These are phyloP conservation scores for Dryocosmus kuriphilus DNA, from an alignment of 2,888 invertebrate species.

Conservation along the genomic window DNA sequence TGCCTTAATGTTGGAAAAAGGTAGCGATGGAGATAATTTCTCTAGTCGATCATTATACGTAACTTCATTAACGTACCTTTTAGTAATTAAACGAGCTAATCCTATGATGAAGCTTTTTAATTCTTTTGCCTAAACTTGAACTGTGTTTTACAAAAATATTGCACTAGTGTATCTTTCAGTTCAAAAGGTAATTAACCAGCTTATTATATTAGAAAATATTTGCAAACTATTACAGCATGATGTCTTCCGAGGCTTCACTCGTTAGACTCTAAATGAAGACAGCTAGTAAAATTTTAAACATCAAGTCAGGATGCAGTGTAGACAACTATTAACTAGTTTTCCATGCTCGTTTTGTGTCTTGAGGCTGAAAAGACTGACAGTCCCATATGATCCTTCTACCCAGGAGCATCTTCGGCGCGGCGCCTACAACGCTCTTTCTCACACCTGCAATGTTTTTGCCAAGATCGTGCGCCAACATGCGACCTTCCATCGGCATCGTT, in stretches of 20 bases:
- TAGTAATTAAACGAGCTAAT: no score
- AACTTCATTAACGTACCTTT: conserved; percentile 5
- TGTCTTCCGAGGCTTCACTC: neutral
- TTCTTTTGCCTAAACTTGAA: no score
- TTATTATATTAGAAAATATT: neutral
- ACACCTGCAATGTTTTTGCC: conserved; percentile 24
- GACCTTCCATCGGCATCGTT: conserved; percentile 57
- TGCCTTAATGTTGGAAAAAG: conserved; percentile 12
- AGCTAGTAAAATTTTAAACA: conserved; percentile 31
- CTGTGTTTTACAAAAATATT: neutral
- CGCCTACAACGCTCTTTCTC: conserved; percentile 19
- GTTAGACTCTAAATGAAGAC: conserved; percentile 30
- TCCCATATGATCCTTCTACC: conserved; percentile 5
- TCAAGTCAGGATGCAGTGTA: conserved; percentile 11
- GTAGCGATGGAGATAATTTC: conserved; percentile 5
- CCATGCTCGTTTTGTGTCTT: conserved; percentile 25
- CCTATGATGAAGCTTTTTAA: no score
- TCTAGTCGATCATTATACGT: neutral
- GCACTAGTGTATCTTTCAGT: neutral
- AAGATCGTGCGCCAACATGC: conserved; percentile 45
- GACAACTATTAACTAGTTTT: conserved; percentile 33
- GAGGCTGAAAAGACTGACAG: conserved; percentile 12
- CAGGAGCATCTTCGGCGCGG: neutral
- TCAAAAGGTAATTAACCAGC: neutral
- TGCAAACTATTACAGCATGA: neutral